Percentiles rank a stretch among this genome's conserved stretches.
phyloP scores from a whole-genome alignment of 1,140 invertebrate species.

The Drosophila funebris region DNA sequence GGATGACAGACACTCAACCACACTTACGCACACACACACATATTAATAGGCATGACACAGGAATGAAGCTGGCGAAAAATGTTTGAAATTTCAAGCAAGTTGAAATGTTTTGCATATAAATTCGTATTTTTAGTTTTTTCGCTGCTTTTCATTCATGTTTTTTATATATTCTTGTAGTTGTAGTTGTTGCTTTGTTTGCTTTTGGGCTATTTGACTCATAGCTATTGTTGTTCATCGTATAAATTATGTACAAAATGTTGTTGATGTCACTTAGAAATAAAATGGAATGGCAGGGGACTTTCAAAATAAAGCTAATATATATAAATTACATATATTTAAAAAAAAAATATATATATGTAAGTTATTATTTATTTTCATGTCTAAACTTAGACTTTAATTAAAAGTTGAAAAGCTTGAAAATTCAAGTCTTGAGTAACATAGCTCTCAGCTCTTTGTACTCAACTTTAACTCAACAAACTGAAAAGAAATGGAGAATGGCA shows the following conservation, averaged over 20 bases:
- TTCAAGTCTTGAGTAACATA: too few relatives aligned
- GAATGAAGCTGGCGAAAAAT: conserved; percentile 50
- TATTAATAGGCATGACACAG: conserved; percentile 45
- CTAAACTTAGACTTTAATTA: not conserved
- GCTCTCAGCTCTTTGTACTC: not conserved
- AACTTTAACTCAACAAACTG: conserved; percentile 20
- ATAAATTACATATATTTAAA: too few relatives aligned
- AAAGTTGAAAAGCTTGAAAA: not conserved
- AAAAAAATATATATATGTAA: not conserved
- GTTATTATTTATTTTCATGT: not conserved
- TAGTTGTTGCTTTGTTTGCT: conserved; percentile 33
- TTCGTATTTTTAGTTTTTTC: conserved; percentile 67
- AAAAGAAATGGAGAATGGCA: conserved; percentile 21
- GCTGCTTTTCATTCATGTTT: conserved; percentile 50
- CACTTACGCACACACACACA: conserved; percentile 12
- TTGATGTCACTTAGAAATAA: conserved; percentile 53
- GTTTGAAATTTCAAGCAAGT: conserved; percentile 66
- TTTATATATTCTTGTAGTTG: conserved; percentile 35
- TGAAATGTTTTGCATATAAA: conserved; percentile 70
- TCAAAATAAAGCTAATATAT: too few relatives aligned
- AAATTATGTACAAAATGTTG: conserved; percentile 62
- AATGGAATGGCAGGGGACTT: too few relatives aligned
- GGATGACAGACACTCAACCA: conserved; percentile 7
- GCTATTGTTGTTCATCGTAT: conserved; percentile 35
- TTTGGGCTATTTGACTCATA: conserved; percentile 24